Evolutionary conservation across 2,113 vertebrate genomes (phyloP), one percentile per base, ranked within the genome.

Genomic region (Lepisosteus oculatus): DNA sequence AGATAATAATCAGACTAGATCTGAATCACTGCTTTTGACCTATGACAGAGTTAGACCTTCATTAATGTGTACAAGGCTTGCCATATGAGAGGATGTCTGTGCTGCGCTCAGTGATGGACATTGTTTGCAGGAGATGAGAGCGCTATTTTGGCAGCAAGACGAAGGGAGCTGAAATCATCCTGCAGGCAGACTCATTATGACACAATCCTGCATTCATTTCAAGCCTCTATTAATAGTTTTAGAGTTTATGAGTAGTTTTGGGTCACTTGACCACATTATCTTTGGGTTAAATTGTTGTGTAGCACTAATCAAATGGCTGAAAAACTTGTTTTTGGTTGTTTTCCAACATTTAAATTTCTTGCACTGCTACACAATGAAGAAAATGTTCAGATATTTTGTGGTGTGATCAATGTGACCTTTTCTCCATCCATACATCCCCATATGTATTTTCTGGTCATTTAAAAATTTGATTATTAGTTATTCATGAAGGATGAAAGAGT

Each of bases 51-150:
- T 90, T 90, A 84, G 89, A 84, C 83, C 84, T 90, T 94, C 93
- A 92, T 94, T 95, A 91, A 92, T 93, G 95, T 97, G 94, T 94
- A 88, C 90, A 85, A 81, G 89, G 89, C 86, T 89, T 90, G 77
- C 83, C 75, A 77, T 89, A 87, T 91, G 86, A 90, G 88, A 92
- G 91, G 87, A 76, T 83, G 88, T 91, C 90, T 93, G 90, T 91
- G 83, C 87, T 89, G 90, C 76, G 89, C 88, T 90, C 89, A 94
- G 90, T 91, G 90, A 92, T 90, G 91, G 90, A 92, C 94, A 95
- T 95, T 95, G 94, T 94, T 95, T 93, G 90, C 82, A 90, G 90
- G 92, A 93, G 93, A 93, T 93, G 92, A 93, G 93, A 93, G 89
- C 89, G 90, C 86, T 91, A 92, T 92, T 94, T 96, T 96, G 94